phyloP scores from a whole-genome alignment of 2,888 invertebrate genomes.

The Drosophila ezoana region DNA sequence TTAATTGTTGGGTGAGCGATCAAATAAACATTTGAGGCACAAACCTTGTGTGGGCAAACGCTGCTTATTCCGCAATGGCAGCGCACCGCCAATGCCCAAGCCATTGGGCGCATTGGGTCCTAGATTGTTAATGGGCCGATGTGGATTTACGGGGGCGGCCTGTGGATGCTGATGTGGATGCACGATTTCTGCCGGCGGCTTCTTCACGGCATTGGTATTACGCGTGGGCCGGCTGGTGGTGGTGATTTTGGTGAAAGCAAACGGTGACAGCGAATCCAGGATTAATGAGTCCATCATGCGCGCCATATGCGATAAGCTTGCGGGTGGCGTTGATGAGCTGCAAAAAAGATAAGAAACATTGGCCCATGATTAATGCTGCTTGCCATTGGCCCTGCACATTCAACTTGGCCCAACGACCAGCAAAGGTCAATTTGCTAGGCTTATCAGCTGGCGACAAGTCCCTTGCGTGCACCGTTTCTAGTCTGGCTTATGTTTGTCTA shows the following conservation, averaged over 20 bases:
- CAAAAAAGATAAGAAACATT: slow-evolving; percentile 6
- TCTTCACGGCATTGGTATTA: slow-evolving; percentile 56
- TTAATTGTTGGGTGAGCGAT: slow-evolving; percentile 62
- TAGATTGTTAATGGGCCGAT: slow-evolving; percentile 68
- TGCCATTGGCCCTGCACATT: slow-evolving; percentile 44
- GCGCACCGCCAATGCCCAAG: slow-evolving; percentile 65
- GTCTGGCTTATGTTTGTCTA: slow-evolving; percentile 66
- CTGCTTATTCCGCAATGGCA: slow-evolving; percentile 75
- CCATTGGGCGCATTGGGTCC: slow-evolving; percentile 70
- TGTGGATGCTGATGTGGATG: slow-evolving; percentile 37
- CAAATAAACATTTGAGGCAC: slow-evolving; percentile 21
- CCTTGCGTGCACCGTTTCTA: slow-evolving; percentile 63
- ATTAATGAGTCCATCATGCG: slow-evolving; percentile 91
- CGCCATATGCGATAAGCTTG: slow-evolving; percentile 89
- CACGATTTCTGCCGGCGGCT: slow-evolving; percentile 44
- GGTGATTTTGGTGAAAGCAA: slow-evolving; percentile 88
- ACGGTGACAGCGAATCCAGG: slow-evolving; percentile 88
- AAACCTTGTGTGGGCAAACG: slow-evolving; percentile 85
- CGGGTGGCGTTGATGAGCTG: slow-evolving; percentile 86
- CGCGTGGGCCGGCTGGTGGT: slow-evolving; percentile 85
- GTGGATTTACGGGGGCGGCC: slow-evolving; percentile 21
- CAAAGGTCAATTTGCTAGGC: slow-evolving; percentile 65
- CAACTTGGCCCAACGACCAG: slow-evolving; percentile 52
- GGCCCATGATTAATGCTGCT: slow-evolving; percentile 10
- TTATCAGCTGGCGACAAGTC: slow-evolving; percentile 53